phyloP scores from a whole-genome alignment of 2,797 vertebrate genomes.

The Chelonia mydas region DNA sequence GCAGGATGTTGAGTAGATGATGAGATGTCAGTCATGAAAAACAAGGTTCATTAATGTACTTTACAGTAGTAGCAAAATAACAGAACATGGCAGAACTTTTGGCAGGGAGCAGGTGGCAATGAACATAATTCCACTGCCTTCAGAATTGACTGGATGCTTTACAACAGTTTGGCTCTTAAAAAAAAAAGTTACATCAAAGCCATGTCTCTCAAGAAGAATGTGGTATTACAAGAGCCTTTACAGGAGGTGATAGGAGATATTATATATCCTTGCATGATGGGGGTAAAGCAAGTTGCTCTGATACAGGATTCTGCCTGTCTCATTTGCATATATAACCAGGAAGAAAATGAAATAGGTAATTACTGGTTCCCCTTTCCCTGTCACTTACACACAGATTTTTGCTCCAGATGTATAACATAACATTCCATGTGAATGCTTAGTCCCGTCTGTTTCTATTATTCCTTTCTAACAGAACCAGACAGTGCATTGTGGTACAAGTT shows the following conservation, averaged over 20 bases:
- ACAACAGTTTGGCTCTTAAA: neutral
- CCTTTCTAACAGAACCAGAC: neutral
- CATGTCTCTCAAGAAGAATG: neutral
- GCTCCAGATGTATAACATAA: neutral
- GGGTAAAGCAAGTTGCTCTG: neutral
- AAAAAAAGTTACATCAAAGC: neutral
- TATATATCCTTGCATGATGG: neutral
- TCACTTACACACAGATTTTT: neutral
- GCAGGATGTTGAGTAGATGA: neutral
- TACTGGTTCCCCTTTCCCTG: fast-evolving
- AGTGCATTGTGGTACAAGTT: neutral
- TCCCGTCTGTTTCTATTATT: neutral
- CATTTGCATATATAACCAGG: neutral
- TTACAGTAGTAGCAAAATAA: neutral
- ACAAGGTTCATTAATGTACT: neutral
- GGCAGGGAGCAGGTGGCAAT: neutral
- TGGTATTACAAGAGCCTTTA: neutral
- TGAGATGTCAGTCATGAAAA: neutral
- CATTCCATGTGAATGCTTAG: neutral
- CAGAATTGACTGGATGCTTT: neutral
- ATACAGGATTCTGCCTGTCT: neutral
- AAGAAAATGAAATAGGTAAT: neutral
- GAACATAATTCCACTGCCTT: neutral
- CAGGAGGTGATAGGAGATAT: neutral
- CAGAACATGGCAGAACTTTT: neutral